phyloP scores from a whole-genome alignment of 2,888 invertebrate genomes.

The Tetragonula carbonaria region DNA sequence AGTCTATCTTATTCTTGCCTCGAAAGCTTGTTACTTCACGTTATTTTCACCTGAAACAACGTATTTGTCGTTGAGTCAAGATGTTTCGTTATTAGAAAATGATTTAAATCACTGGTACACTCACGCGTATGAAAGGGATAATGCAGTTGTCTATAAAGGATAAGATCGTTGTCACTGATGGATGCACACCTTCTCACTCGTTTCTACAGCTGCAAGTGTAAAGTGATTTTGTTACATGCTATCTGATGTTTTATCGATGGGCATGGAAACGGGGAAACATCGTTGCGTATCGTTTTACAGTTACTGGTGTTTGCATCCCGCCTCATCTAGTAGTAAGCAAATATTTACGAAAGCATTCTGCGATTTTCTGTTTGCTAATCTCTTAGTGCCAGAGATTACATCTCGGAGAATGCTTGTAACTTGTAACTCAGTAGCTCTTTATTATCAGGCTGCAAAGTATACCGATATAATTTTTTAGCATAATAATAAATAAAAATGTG shows the following conservation, averaged over 20 bases:
- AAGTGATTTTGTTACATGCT: background rate
- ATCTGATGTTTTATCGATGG: slow-evolving; percentile 33
- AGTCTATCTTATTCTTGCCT: slow-evolving; percentile 24
- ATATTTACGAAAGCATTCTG: slow-evolving; percentile 59
- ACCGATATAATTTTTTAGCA: slow-evolving; percentile 14
- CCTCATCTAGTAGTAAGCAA: slow-evolving; percentile 45
- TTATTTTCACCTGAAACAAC: background rate
- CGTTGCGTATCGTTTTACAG: slow-evolving; percentile 32
- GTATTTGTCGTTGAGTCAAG: background rate
- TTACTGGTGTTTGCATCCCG: slow-evolving; percentile 34
- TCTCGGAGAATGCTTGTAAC: slow-evolving; percentile 19
- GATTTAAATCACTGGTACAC: slow-evolving; percentile 37
- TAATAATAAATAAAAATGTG: background rate
- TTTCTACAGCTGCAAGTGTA: background rate
- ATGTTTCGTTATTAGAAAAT: slow-evolving; percentile 6
- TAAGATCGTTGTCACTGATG: slow-evolving; percentile 20
- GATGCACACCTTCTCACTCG: slow-evolving; percentile 1
- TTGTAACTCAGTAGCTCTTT: background rate
- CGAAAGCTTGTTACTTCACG: background rate
- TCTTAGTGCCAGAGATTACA: slow-evolving; percentile 57
- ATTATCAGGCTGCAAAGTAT: background rate
- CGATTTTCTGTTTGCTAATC: slow-evolving; percentile 64
- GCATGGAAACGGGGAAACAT: slow-evolving; percentile 28
- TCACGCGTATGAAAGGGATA: slow-evolving; percentile 7
- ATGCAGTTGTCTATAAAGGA: slow-evolving; percentile 19